Evolutionary conservation across 2,888 invertebrate genomes (phyloP), one percentile per base, ranked within the genome.

Genomic region (Drosophila hamatofila): DNA sequence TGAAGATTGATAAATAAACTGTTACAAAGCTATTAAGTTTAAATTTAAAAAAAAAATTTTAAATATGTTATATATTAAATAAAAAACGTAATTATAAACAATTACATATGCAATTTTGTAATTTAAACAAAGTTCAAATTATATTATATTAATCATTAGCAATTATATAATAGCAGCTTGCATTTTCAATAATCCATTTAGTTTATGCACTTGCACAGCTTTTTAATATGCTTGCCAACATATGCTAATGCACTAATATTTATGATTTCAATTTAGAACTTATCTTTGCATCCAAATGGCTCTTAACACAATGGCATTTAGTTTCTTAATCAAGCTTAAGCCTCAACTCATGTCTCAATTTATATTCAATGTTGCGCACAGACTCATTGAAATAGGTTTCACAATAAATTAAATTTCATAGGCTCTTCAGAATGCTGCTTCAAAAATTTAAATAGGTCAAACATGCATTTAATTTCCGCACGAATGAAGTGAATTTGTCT

Each of bases 401-500:
- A 75, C 81, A 76, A 75, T 83, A 81, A 83, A 87, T 83, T 74
- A 69, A 69, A 79, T 85, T 83, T 81, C 63, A 74, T 56, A 48
- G 65, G 52, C 74, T 55, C 66, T 64, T 42, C 18, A 58, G 55
- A 62, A 25, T 9, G 63, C 12, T 44, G 59, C 62, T 56, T 48
- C 59, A 30, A 48, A 62, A 79, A 86, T 89, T 67, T 87, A 85
- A 89, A 78, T 89, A 78, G 89, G 89, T 86, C 89, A 86, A 80
- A 89, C 78, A 87, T 81, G 88, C 89, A 89, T 86, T 89, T 86
- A 89, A 86, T 86, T 86, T 89, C 80, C 81, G 84, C 80, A 75
- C 69, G 89, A 80, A 83, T 81, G 69, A 83, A 89, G 86, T 81
- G 81, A 81, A 78, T 81, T 81, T 88, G 85, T 87, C 79, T 78